Evolutionary conservation across 2,797 vertebrate species (phyloP).

Genomic region (Ispidina lecontei): DNA sequence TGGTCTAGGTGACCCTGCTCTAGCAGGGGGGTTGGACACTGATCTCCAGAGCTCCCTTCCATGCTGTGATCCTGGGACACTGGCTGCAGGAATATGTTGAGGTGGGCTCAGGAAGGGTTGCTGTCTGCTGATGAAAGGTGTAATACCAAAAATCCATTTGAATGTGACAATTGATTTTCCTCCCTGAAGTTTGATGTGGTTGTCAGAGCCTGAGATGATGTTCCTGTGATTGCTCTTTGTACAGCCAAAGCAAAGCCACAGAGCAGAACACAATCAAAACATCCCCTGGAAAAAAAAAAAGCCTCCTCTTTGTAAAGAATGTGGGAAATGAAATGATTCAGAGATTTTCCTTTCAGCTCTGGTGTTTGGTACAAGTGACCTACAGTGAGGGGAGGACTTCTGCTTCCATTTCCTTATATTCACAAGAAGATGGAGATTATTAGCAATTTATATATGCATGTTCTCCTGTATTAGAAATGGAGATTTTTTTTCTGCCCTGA

Average conservation of each 20-base stretch:
- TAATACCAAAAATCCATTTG: slow-evolving; percentile 56
- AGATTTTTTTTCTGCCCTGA: neutral
- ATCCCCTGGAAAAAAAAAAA: neutral
- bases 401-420: neutral
- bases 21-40: too few relatives aligned
- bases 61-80: too few relatives aligned
- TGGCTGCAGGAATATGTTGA: slow-evolving; percentile 48
- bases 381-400: neutral
- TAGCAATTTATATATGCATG: neutral
- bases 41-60: too few relatives aligned
- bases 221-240: slow-evolving; percentile 36
- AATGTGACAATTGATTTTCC: slow-evolving; percentile 35
- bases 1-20: too few relatives aligned
- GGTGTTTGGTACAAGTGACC: neutral
- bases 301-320: neutral
- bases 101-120: slow-evolving; percentile 13
- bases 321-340: neutral
- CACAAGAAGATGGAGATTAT: neutral
- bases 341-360: neutral
- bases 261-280: slow-evolving; percentile 20
- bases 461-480: neutral
- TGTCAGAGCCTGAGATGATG: slow-evolving; percentile 13
- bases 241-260: neutral
- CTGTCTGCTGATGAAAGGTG: slow-evolving; percentile 20
- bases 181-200: slow-evolving; percentile 17